Conservation (phyloP, 2,888 invertebrate genomes). For the Hoplodrina blanda region DNA sequence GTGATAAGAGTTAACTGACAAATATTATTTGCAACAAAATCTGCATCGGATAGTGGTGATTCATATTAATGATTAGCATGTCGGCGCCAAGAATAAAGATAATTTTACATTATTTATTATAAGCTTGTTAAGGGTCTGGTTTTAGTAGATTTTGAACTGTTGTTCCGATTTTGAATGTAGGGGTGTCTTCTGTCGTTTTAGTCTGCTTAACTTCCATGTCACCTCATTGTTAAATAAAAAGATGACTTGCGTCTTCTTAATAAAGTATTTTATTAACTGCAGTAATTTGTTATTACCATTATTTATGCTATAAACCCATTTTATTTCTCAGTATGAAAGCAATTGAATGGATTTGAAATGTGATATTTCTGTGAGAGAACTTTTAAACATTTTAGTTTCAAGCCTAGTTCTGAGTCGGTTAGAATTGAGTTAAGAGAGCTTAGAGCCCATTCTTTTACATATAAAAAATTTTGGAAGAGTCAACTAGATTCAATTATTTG, state of each 20-base stretch:
- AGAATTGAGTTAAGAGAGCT: not conserved
- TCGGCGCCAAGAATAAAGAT: constrained; percentile 21
- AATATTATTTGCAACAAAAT: constrained; percentile 48
- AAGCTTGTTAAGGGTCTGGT: constrained; percentile 10
- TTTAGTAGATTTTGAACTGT: not conserved
- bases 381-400: not conserved
- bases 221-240: not conserved
- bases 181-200: not conserved
- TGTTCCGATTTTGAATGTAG: not conserved
- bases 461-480: too few relatives aligned
- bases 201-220: not conserved
- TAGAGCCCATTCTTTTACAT: too few relatives aligned
- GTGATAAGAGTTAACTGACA: constrained; percentile 44
- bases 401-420: not conserved
- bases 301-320: too few relatives aligned
- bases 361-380: too few relatives aligned
- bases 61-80: constrained; percentile 25
- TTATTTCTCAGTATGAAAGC: too few relatives aligned
- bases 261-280: not conserved
- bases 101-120: constrained; percentile 26
- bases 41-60: constrained; percentile 47
- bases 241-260: not conserved
- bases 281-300: too few relatives aligned
- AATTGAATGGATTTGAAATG: too few relatives aligned
- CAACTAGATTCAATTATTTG: too few relatives aligned